phyloP scores from a whole-genome alignment of 1,140 invertebrate species.

The Eupristina koningsbergeri region DNA sequence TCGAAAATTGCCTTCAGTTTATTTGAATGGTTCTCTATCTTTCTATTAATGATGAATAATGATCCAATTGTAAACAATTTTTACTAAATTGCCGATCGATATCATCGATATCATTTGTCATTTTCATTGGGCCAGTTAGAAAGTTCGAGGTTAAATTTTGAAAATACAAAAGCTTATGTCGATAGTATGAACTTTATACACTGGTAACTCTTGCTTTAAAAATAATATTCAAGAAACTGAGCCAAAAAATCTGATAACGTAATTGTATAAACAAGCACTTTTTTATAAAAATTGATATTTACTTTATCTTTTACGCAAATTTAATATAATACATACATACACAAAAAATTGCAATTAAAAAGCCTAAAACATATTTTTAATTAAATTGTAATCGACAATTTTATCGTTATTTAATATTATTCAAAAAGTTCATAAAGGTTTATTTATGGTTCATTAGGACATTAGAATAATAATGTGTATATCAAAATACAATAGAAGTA shows the following conservation, averaged over 20 bases:
- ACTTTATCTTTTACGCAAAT: too few species aligned
- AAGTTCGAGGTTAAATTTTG: not conserved
- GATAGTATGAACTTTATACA: not conserved
- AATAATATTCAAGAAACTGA: not conserved
- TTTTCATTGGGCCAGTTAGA: too few species aligned
- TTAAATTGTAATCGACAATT: too few species aligned
- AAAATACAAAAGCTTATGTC: slow-evolving; percentile 29
- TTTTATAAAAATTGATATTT: too few species aligned
- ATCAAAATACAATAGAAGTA: too few species aligned
- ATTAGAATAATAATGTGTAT: too few species aligned
- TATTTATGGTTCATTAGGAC: too few species aligned
- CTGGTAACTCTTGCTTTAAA: not conserved
- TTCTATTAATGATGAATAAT: slow-evolving; percentile 38
- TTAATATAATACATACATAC: too few species aligned
- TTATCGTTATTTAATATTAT: too few species aligned
- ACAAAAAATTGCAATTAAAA: too few species aligned
- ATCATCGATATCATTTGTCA: not conserved
- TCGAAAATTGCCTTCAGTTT: slow-evolving; percentile 14
- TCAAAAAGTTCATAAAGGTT: too few species aligned
- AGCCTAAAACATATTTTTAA: too few species aligned
- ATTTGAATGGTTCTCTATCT: not conserved
- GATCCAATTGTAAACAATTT: slow-evolving; percentile 46
- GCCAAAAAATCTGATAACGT: not conserved
- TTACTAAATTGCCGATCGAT: slow-evolving; percentile 33
- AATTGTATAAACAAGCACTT: not conserved